Percentiles rank a stretch among this genome's conserved stretches.
phyloP scores from a whole-genome alignment of 2,888 invertebrate genomes.

The Lithophane socia region DNA sequence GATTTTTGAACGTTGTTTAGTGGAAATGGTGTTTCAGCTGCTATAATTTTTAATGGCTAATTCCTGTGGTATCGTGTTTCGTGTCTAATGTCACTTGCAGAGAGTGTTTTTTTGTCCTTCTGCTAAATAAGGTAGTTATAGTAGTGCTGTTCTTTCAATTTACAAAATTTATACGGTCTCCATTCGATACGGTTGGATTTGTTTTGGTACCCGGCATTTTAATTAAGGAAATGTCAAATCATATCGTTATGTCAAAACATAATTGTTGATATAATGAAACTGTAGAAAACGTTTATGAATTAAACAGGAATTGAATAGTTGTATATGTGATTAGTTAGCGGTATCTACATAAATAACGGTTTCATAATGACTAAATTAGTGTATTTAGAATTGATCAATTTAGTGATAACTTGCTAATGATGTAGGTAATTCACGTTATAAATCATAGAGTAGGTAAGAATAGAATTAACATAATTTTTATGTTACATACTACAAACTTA shows the following conservation, averaged over 20 bases:
- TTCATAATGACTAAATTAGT: neutral
- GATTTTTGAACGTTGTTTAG: neutral
- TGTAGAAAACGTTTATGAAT: neutral
- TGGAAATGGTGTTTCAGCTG: neutral
- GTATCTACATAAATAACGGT: slow-evolving; percentile 6
- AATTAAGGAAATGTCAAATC: slow-evolving; percentile 20
- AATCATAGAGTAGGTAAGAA: neutral
- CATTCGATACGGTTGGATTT: slow-evolving; percentile 2
- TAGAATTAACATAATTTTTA: neutral
- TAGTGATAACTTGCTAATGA: neutral
- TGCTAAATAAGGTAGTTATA: neutral
- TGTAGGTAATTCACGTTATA: neutral
- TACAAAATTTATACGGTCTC: neutral
- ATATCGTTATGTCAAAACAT: slow-evolving; percentile 5
- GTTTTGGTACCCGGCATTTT: slow-evolving; percentile 32
- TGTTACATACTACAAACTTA: neutral
- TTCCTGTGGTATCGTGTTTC: slow-evolving; percentile 44
- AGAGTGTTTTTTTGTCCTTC: slow-evolving; percentile 37
- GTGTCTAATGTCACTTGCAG: slow-evolving; percentile 34
- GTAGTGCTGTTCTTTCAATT: slow-evolving; percentile 15
- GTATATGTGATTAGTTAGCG: neutral
- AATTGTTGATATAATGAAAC: neutral
- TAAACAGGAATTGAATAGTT: neutral
- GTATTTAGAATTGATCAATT: neutral
- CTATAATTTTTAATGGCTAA: slow-evolving; percentile 28